A percentile compares a stretch with the other conserved stretches of the same genome.
These are phyloP conservation scores for Agriotes lineatus DNA, from an alignment of 2,888 invertebrate species.

Conservation along the genomic window DNA sequence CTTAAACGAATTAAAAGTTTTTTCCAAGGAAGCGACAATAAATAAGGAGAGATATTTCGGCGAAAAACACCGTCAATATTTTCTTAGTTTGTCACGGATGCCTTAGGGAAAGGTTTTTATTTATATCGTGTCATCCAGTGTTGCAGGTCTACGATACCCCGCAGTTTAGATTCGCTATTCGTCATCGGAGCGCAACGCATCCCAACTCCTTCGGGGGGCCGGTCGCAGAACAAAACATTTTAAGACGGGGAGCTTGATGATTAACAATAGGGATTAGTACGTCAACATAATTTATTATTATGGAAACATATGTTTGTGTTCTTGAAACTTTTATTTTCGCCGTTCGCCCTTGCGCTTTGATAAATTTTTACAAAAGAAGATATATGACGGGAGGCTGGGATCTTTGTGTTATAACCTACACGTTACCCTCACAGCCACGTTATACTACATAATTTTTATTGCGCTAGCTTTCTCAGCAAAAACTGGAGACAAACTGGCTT, in stretches of 20 bases:
- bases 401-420: neutral
- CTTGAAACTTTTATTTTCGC: slow-evolving; percentile 45
- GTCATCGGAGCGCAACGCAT: slow-evolving; percentile 53
- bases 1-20: slow-evolving; percentile 38
- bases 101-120: slow-evolving; percentile 46
- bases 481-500: too few species aligned
- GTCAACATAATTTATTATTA: slow-evolving; percentile 54
- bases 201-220: slow-evolving; percentile 47
- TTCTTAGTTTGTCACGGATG: slow-evolving; percentile 46
- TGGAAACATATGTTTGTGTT: slow-evolving; percentile 53
- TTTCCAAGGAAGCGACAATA: slow-evolving; percentile 23
- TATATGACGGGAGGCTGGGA: slow-evolving; percentile 1
- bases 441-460: too few species aligned
- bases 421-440: neutral
- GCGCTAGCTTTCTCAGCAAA: too few species aligned
- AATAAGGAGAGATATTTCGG: slow-evolving; percentile 35
- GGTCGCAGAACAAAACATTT: slow-evolving; percentile 50
- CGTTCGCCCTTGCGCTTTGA: slow-evolving; percentile 29
- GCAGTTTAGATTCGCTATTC: slow-evolving; percentile 54
- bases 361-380: slow-evolving; percentile 30
- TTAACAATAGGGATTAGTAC: slow-evolving; percentile 56
- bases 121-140: slow-evolving; percentile 45
- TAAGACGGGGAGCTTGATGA: slow-evolving; percentile 52
- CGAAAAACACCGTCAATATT: slow-evolving; percentile 45
- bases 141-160: slow-evolving; percentile 46